Percentiles rank a stretch among this genome's conserved stretches.
Evolutionary conservation across 2,888 invertebrate genomes (phyloP).

Genomic region (Neocrepidodera transversa): DNA sequence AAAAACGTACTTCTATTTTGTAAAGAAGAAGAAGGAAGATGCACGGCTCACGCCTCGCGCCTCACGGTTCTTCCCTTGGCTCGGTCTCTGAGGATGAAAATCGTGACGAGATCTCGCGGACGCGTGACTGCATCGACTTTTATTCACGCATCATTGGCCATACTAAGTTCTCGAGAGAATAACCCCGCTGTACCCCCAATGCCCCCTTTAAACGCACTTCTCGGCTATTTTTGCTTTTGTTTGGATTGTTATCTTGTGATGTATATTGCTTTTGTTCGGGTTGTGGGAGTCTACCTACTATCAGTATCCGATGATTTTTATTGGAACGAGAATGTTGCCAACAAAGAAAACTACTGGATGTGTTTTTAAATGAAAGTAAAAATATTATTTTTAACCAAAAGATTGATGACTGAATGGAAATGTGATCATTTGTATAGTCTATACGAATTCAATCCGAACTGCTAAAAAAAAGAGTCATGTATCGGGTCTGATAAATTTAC

Average conservation of each 20-base stretch:
- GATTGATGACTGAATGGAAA: no score
- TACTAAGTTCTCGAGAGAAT: conserved; percentile 37
- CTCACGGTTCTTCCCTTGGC: conserved; percentile 18
- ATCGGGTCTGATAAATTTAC: no score
- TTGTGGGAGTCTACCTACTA: conserved; percentile 24
- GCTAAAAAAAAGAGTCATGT: no score
- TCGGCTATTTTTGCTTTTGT: conserved; percentile 13
- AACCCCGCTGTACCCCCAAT: conserved; percentile 8
- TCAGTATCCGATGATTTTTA: conserved; percentile 9
- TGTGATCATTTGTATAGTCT: no score
- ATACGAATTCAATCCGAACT: no score
- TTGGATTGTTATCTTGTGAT: conserved; percentile 26
- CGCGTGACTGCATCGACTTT: conserved; percentile 50
- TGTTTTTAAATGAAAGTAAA: background rate
- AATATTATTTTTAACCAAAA: no score
- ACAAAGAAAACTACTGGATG: conserved; percentile 4
- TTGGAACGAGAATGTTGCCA: background rate
- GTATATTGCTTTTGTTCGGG: conserved; percentile 28
- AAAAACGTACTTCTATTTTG: conserved; percentile 18
- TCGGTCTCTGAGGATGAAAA: conserved; percentile 23
- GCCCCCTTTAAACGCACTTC: conserved; percentile 28
- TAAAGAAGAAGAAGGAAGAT: conserved; percentile 18
- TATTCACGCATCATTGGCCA: conserved; percentile 50
- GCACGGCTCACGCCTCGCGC: conserved; percentile 24
- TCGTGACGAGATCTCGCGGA: conserved; percentile 49